phyloP scores from a whole-genome alignment of 2,797 vertebrate species.

The Acrossocheilus wenchowensis region DNA sequence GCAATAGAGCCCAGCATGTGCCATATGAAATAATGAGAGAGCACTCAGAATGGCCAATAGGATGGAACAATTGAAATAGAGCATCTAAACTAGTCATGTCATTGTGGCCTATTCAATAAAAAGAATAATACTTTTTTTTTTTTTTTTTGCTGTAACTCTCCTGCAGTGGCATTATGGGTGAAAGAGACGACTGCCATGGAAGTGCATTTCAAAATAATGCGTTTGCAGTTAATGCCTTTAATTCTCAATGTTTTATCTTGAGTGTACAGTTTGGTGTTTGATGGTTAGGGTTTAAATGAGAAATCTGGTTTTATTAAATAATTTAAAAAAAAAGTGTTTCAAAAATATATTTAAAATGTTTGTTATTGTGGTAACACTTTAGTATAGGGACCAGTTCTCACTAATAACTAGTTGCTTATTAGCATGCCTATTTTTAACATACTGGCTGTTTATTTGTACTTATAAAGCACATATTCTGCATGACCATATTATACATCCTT shows the following conservation, averaged over 20 bases:
- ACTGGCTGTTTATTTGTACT: too few species aligned
- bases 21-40: constrained; percentile 54
- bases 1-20: constrained; percentile 56
- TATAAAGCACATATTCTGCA: background rate
- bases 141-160: constrained; percentile 23
- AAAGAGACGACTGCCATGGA: constrained; percentile 30
- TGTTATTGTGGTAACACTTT: background rate
- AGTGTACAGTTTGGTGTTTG: background rate
- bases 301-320: background rate
- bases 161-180: constrained; percentile 26
- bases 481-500: background rate
- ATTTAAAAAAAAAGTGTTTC: background rate
- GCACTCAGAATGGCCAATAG: constrained; percentile 45
- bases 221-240: constrained; percentile 9
- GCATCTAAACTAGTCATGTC: constrained; percentile 50
- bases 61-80: constrained; percentile 55
- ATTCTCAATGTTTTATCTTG: background rate
- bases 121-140: constrained; percentile 23
- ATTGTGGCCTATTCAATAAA: constrained; percentile 42
- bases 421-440: background rate
- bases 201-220: constrained; percentile 22
- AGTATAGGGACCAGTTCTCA: background rate
- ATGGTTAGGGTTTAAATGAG: background rate
- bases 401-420: background rate
- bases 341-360: background rate